Evolutionary conservation across 2,113 vertebrate genomes (phyloP).

Genomic region (Syngnathus scovelli): DNA sequence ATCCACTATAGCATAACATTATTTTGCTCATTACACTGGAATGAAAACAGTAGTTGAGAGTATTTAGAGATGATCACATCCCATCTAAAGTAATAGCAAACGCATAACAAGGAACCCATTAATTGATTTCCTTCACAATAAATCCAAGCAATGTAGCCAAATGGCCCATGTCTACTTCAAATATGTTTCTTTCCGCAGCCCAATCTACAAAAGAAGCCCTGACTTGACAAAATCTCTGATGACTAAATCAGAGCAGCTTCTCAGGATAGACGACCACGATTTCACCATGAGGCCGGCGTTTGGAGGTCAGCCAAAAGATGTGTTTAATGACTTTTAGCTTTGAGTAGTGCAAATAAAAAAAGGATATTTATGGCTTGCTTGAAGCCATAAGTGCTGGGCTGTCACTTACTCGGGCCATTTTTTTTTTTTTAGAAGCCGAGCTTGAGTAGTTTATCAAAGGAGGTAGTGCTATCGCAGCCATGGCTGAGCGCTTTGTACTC

Average conservation of each 20-base stretch:
- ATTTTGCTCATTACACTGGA: background rate
- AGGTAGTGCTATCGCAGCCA: slow-evolving; percentile 19
- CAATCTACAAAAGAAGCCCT: slow-evolving; percentile 86
- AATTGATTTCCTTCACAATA: background rate
- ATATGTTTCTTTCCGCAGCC: slow-evolving; percentile 60
- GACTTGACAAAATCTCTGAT: slow-evolving; percentile 92
- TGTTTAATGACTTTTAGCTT: background rate
- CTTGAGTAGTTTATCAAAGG: slow-evolving; percentile 19
- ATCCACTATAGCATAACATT: background rate
- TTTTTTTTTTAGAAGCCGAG: slow-evolving; percentile 24
- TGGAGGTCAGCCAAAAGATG: slow-evolving; percentile 77
- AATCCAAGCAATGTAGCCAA: background rate
- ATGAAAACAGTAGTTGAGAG: background rate
- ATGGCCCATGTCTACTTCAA: background rate
- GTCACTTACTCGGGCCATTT: slow-evolving; percentile 3
- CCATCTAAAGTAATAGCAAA: background rate
- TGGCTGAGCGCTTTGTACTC: slow-evolving; percentile 25
- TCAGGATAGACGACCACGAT: slow-evolving; percentile 94
- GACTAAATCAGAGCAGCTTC: slow-evolving; percentile 93
- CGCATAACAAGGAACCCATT: background rate
- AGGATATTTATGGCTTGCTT: background rate
- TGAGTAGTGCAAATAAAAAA: background rate
- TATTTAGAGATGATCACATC: background rate
- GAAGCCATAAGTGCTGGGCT: slow-evolving; percentile 1
- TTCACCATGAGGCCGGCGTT: slow-evolving; percentile 98